Percentiles rank a stretch among this genome's conserved stretches.
Evolutionary conservation across 2,888 invertebrate species (phyloP).

Genomic region (Phymatocera aterrima): DNA sequence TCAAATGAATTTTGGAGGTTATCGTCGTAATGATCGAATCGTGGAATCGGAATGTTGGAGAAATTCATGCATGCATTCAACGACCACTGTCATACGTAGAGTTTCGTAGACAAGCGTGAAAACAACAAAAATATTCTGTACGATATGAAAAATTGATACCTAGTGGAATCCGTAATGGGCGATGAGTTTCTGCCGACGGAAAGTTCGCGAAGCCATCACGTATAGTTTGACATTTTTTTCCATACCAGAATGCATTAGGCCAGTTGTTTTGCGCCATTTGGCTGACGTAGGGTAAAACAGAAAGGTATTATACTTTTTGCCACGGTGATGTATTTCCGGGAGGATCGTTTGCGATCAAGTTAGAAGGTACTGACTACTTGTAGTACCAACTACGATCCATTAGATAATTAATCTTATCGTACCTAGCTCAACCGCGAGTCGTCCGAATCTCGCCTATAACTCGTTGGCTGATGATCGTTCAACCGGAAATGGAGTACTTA

Average conservation of each 20-base stretch:
- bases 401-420: conserved; percentile 30
- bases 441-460: conserved; percentile 3
- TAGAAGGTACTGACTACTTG: neutral
- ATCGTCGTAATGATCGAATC: no score
- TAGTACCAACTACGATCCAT: no score
- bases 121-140: neutral
- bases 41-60: neutral
- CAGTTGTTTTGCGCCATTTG: conserved; percentile 17
- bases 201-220: neutral
- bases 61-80: neutral
- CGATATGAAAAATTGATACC: neutral
- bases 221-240: conserved; percentile 14
- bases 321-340: neutral
- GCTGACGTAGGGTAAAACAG: neutral
- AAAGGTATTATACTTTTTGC: conserved; percentile 6
- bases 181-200: conserved; percentile 20
- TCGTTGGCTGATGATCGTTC: conserved; percentile 12
- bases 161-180: neutral
- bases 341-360: conserved; percentile 25
- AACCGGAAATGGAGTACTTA: conserved; percentile 21
- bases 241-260: conserved; percentile 28
- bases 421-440: neutral
- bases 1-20: neutral
- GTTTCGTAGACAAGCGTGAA: neutral
- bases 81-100: neutral